Base-by-base conservation (phyloP, 2,113 vertebrate species). In the Corythornis vintsioides region DNA sequence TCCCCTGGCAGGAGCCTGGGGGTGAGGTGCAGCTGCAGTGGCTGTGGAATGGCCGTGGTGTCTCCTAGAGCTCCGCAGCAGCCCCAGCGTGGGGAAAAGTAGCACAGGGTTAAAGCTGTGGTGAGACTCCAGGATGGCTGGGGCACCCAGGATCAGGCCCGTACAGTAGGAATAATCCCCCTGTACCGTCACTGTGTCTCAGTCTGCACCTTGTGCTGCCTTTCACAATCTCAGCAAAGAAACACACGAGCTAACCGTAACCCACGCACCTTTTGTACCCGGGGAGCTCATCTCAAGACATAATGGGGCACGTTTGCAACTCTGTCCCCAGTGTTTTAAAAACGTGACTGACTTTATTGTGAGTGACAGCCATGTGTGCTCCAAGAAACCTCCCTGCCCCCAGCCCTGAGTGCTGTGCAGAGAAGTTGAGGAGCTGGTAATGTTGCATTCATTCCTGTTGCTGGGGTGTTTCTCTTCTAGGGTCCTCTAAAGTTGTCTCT, bases 261-360 rank as follows among this genome's bases (percentile, higher is more conserved):
- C 91, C 91, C 88, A 96, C 74, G 83, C 89, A 53, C 67, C 90
- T 83, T 83, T 92, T 87, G 86, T 75, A 91, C 72, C 77, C 81
- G 4, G 67, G 81, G 89, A 96, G 78, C 63, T 59, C 59, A 86
- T 87, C 80, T 94, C 78, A 80, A 93, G 71, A 16, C 91, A 86
- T 86, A 96, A 91, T 83, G 92, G 88, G 94, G 56, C 81, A 88
- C 77, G 16, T 96, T 92, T 96, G 91, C 83, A 94, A 47, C 78
- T 93, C 67, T 5, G 50, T 95, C 80, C 83, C 76, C 80, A 53
- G 73, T 90, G 71, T 57, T 88, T 94, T 91, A 91, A 74, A 94
- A 96, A 95, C 53, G 88, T 91, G 94, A 94, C 94, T 97, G 88
- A 91, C 77, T 84, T 87, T 83, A 65, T 31, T 86, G 83, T 95